These are phyloP conservation scores for Chelon labrosus DNA, from an alignment of 2,797 vertebrate genomes.

Conservation along the genomic window DNA sequence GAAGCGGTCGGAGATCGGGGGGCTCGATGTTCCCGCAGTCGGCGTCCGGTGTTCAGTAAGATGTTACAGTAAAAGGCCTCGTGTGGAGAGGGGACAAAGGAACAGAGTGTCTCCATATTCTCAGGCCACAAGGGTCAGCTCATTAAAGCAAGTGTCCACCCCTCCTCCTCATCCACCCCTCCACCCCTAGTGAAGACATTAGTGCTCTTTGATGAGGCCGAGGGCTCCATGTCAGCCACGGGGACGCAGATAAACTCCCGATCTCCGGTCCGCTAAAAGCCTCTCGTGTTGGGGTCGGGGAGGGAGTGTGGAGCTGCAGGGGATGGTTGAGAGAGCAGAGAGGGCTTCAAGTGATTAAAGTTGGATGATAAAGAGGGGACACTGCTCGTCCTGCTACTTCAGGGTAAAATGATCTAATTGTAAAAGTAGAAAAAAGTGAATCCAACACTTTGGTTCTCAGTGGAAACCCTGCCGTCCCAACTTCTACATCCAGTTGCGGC, in stretches of 20 bases:
- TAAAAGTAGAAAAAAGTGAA: not conserved
- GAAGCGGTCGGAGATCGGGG: constrained; percentile 22
- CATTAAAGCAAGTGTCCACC: constrained; percentile 47
- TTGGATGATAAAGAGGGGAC: constrained; percentile 20
- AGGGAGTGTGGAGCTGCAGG: constrained; percentile 32
- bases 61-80: constrained; percentile 50
- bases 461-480: no score
- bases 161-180: not conserved
- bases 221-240: constrained; percentile 52
- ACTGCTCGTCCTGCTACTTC: constrained; percentile 18
- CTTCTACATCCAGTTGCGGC: constrained; percentile 1
- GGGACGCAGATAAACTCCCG: constrained; percentile 62
- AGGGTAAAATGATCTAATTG: constrained; percentile 5
- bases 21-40: constrained; percentile 31
- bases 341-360: constrained; percentile 28
- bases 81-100: constrained; percentile 43
- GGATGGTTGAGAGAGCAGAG: constrained; percentile 21
- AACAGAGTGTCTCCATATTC: constrained; percentile 64
- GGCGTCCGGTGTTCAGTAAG: constrained; percentile 48
- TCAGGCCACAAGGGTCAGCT: constrained; percentile 53
- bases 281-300: constrained; percentile 47
- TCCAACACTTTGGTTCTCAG: no score
- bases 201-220: constrained; percentile 62
- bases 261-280: constrained; percentile 68
- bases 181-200: constrained; percentile 39